phyloP scores from a whole-genome alignment of 2,888 invertebrate species.

The Helicoverpa assulta region DNA sequence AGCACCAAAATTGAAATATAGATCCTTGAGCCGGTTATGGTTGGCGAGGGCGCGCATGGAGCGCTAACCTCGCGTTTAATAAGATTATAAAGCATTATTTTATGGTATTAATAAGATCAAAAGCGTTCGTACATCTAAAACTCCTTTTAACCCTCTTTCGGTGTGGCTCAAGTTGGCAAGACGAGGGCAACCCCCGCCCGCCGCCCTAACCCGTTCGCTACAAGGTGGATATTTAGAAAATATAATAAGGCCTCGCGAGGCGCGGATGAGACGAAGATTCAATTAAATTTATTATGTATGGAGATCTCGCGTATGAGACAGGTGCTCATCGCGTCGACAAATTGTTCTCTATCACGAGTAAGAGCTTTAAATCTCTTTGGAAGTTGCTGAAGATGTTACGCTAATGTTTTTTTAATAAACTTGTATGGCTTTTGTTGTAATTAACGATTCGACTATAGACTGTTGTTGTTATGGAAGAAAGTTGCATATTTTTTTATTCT shows the following conservation, averaged over 20 bases:
- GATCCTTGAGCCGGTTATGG: conserved; percentile 76
- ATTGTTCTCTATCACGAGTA: conserved; percentile 76
- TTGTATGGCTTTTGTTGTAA: neutral
- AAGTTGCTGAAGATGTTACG: conserved; percentile 9
- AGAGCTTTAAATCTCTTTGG: conserved; percentile 71
- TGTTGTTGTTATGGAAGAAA: too few species aligned
- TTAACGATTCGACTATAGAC: neutral
- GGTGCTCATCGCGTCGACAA: conserved; percentile 85
- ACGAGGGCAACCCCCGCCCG: conserved; percentile 82
- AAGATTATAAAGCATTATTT: conserved; percentile 94
- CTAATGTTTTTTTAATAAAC: conserved; percentile 16
- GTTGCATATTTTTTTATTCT: too few species aligned
- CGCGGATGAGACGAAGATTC: conserved; percentile 88
- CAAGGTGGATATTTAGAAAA: conserved; percentile 87
- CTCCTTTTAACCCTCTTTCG: conserved; percentile 90
- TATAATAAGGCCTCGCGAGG: conserved; percentile 84
- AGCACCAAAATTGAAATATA: conserved; percentile 82
- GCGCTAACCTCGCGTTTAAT: conserved; percentile 93
- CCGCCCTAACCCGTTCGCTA: conserved; percentile 80
- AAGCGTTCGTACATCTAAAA: conserved; percentile 92
- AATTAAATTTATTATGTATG: conserved; percentile 90
- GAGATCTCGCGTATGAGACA: conserved; percentile 86
- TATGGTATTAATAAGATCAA: conserved; percentile 94
- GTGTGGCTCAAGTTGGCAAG: conserved; percentile 85
- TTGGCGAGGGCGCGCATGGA: conserved; percentile 82